phyloP scores from a whole-genome alignment of 2,797 vertebrate genomes.

The Coracias cyanogaster region DNA sequence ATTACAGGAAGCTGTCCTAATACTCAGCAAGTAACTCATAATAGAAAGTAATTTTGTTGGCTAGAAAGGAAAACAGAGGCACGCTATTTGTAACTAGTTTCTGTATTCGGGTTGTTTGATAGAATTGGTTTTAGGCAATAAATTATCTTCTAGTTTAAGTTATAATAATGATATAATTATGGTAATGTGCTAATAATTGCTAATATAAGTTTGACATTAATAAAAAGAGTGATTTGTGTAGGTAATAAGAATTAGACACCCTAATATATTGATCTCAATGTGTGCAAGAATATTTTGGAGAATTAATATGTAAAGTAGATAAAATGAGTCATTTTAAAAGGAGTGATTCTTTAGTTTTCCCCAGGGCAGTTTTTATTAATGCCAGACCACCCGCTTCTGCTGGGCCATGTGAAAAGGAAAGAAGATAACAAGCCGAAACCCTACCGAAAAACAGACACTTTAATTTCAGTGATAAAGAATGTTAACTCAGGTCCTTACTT shows the following conservation, averaged over 20 bases:
- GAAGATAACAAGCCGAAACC: conserved; percentile 29
- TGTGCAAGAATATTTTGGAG: neutral
- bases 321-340: conserved; percentile 28
- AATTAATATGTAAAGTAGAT: conserved; percentile 28
- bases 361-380: conserved; percentile 23
- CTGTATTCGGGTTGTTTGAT: neutral
- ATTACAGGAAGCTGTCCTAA: neutral
- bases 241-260: conserved; percentile 51
- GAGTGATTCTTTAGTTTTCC: conserved; percentile 41
- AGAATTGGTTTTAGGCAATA: neutral
- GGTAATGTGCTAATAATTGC: conserved; percentile 52
- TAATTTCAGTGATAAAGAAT: conserved; percentile 37
- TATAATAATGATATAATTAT: conserved; percentile 46
- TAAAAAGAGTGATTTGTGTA: conserved; percentile 62
- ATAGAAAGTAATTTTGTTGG: neutral
- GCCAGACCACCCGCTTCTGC: conserved; percentile 7
- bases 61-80: neutral
- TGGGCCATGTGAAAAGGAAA: neutral
- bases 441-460: conserved; percentile 35
- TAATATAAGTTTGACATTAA: conserved; percentile 39
- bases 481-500: neutral
- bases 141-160: conserved; percentile 35
- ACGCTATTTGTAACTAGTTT: neutral
- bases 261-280: conserved; percentile 36
- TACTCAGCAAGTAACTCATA: neutral